A percentile compares a stretch with the other conserved stretches of the same genome.
phyloP scores from a whole-genome alignment of 2,888 invertebrate genomes.

The Amphimallon solstitiale region DNA sequence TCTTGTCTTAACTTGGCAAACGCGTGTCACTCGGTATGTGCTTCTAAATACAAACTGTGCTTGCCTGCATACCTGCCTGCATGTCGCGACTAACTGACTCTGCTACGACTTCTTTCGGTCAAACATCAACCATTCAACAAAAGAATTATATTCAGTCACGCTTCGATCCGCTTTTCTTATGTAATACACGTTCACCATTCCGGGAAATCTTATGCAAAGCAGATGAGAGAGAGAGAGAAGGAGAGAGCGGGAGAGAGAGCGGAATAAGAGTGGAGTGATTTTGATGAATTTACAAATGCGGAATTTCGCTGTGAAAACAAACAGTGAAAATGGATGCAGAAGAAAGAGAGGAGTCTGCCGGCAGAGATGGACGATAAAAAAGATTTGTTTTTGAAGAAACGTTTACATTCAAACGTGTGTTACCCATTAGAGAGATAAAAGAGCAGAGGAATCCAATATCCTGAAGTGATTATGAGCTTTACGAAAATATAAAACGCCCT shows the following conservation, averaged over 20 bases:
- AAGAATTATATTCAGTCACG: constrained; percentile 31
- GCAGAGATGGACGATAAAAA: too few relatives aligned
- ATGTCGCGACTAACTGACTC: not conserved
- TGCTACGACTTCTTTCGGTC: not conserved
- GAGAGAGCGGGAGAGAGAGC: not conserved
- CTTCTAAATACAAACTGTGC: too few relatives aligned
- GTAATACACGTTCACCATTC: constrained; percentile 33
- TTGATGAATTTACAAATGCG: constrained; percentile 32
- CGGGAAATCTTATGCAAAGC: constrained; percentile 31
- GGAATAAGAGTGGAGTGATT: not conserved
- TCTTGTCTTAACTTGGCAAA: not conserved
- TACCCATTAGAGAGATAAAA: too few relatives aligned
- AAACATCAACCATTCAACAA: constrained; percentile 18
- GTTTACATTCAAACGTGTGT: too few relatives aligned
- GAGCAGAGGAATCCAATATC: too few relatives aligned
- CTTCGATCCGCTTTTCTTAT: constrained; percentile 20
- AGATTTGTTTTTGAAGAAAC: too few relatives aligned
- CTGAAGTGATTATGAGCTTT: too few relatives aligned
- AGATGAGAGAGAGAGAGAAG: constrained; percentile 14
- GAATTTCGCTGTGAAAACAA: constrained; percentile 11
- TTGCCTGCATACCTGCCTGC: too few relatives aligned
- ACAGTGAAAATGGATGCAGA: not conserved
- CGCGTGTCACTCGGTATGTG: not conserved
- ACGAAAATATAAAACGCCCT: too few relatives aligned
- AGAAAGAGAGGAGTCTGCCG: too few relatives aligned